These are phyloP conservation scores for Dicyrtoma fusca DNA, from an alignment of 2,888 invertebrate genomes.

Conservation along the genomic window DNA sequence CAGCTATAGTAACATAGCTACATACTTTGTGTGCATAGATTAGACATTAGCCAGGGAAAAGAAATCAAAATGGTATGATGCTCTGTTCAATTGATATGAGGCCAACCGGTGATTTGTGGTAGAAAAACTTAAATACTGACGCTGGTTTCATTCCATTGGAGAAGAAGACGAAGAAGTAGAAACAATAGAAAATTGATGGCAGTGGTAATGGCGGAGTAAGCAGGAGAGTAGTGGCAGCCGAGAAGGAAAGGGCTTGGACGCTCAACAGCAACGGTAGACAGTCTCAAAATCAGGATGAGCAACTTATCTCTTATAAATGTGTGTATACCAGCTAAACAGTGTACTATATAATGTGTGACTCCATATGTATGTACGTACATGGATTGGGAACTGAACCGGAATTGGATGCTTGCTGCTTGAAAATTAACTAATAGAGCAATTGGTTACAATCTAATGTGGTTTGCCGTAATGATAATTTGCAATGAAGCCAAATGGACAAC, in stretches of 20 bases:
- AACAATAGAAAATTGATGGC: neutral
- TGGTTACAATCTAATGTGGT: conserved; percentile 36
- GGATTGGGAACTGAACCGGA: no score
- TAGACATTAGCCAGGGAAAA: no score
- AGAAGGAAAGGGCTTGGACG: no score
- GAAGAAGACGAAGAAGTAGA: no score
- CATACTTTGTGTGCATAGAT: no score
- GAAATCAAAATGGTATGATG: no score
- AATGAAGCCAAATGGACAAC: conserved; percentile 27
- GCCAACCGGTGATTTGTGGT: conserved; percentile 3
- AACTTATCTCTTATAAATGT: no score
- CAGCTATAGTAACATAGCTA: no score
- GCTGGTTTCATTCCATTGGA: neutral
- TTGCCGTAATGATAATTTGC: conserved; percentile 40
- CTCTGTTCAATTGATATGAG: no score
- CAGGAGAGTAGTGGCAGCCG: no score
- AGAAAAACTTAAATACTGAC: conserved; percentile 9
- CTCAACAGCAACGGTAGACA: neutral
- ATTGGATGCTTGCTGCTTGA: conserved; percentile 6
- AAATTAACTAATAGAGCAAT: conserved; percentile 41
- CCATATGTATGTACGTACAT: neutral
- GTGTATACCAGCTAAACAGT: no score
- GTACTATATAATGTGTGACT: neutral
- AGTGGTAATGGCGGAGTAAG: neutral
- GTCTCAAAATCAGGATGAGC: conserved; percentile 7